Percentiles rank a stretch among this genome's conserved stretches.
Evolutionary conservation across 2,113 vertebrate species (phyloP).

Genomic region (Pollimyrus isidori): DNA sequence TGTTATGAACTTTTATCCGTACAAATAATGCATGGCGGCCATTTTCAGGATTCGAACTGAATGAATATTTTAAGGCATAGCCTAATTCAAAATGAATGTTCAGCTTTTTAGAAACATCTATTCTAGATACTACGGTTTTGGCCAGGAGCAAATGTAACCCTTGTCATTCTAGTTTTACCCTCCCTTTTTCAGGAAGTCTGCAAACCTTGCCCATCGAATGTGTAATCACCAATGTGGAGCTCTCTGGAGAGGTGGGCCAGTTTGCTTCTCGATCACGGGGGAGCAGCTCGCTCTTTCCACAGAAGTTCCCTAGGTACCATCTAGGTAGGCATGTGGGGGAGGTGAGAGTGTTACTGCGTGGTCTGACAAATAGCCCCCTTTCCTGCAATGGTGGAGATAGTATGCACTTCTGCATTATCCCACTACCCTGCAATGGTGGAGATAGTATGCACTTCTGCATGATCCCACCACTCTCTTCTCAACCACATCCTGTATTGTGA

Average conservation of each 20-base stretch:
- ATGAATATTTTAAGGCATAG: background rate
- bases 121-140: background rate
- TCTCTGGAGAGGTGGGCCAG: conserved; percentile 26
- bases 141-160: background rate
- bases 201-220: conserved; percentile 28
- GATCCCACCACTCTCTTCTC: conserved; percentile 23
- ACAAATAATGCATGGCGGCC: background rate
- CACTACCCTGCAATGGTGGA: conserved; percentile 28
- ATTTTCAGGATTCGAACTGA: background rate
- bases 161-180: background rate
- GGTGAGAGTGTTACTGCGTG: conserved; percentile 42
- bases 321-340: background rate
- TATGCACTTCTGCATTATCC: too few relatives aligned
- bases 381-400: conserved; percentile 31
- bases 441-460: conserved; percentile 31
- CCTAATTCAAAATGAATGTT: background rate
- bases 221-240: conserved; percentile 46
- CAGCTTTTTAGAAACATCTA: background rate
- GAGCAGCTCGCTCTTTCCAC: conserved; percentile 39
- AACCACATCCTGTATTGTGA: background rate
- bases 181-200: background rate
- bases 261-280: background rate
- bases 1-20: background rate
- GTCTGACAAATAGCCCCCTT: conserved; percentile 26
- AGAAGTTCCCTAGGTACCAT: conserved; percentile 37